Percentiles rank a stretch among this genome's conserved stretches.
Conservation (phyloP, 2,888 invertebrate species). For the Lapara coniferarum region DNA sequence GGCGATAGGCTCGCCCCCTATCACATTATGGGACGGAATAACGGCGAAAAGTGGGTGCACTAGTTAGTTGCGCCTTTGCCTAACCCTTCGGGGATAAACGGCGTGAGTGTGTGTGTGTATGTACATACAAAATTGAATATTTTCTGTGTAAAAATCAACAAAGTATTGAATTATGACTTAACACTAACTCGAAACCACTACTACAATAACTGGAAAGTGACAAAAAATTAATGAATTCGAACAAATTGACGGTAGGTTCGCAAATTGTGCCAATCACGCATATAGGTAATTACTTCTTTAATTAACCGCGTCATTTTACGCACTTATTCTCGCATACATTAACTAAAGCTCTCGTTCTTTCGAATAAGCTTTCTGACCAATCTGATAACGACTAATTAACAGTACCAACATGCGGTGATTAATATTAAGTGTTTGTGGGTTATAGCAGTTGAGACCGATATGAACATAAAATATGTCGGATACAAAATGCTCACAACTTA, state of each 20-base stretch:
- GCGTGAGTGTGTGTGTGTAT: too few species aligned
- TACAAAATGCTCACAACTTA: constrained; percentile 25
- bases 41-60: too few species aligned
- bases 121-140: background rate
- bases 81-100: too few species aligned
- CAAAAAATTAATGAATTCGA: background rate
- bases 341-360: constrained; percentile 23
- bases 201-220: background rate
- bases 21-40: too few species aligned
- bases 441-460: constrained; percentile 39
- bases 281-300: constrained; percentile 11
- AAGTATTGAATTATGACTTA: background rate
- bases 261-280: constrained; percentile 12
- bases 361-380: constrained; percentile 43
- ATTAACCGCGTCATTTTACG: constrained; percentile 16
- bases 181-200: background rate
- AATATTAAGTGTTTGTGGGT: constrained; percentile 50
- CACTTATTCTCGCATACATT: constrained; percentile 19
- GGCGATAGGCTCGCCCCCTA: too few species aligned
- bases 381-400: constrained; percentile 52
- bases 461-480: constrained; percentile 13
- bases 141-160: background rate
- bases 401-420: constrained; percentile 48
- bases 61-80: too few species aligned
- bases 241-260: constrained; percentile 9